phyloP scores from a whole-genome alignment of 1,140 invertebrate genomes.

The Zaprionus africanus region DNA sequence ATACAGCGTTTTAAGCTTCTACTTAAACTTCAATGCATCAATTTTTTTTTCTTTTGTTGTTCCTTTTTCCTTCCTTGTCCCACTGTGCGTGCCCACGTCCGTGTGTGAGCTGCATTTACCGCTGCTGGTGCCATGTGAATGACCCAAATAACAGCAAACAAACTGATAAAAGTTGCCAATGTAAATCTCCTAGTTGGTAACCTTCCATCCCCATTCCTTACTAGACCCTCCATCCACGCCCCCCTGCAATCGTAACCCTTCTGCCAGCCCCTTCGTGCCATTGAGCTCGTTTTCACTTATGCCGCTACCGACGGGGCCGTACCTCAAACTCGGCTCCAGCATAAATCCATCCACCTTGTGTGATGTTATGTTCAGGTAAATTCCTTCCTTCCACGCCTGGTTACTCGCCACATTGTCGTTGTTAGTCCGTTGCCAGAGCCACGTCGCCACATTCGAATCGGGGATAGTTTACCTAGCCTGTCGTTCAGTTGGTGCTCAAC shows the following conservation, averaged over 20 bases:
- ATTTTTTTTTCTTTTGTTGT: not conserved
- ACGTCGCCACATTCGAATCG: not conserved
- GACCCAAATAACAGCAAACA: conserved; percentile 82
- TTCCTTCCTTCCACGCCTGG: conserved; percentile 62
- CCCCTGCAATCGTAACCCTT: not conserved
- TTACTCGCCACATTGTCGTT: conserved; percentile 33
- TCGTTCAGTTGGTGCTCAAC: conserved; percentile 50
- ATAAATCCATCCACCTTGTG: conserved; percentile 60
- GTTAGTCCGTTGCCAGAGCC: conserved; percentile 57
- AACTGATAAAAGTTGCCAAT: conserved; percentile 60
- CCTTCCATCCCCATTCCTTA: not conserved
- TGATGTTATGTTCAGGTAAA: conserved; percentile 83
- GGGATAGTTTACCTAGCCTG: not conserved
- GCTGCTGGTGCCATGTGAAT: conserved; percentile 77
- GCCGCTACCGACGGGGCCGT: conserved; percentile 4
- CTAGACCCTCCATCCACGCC: not conserved
- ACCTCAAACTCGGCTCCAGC: conserved; percentile 41
- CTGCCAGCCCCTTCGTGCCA: conserved; percentile 53
- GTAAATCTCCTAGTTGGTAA: conserved; percentile 33
- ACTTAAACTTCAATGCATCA: not conserved
- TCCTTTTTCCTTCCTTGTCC: not conserved
- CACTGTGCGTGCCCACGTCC: conserved; percentile 52
- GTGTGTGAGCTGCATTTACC: conserved; percentile 57
- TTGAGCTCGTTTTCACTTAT: conserved; percentile 80
- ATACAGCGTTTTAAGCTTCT: no score